phyloP scores from a whole-genome alignment of 2,113 vertebrate genomes.

The Vimba vimba region DNA sequence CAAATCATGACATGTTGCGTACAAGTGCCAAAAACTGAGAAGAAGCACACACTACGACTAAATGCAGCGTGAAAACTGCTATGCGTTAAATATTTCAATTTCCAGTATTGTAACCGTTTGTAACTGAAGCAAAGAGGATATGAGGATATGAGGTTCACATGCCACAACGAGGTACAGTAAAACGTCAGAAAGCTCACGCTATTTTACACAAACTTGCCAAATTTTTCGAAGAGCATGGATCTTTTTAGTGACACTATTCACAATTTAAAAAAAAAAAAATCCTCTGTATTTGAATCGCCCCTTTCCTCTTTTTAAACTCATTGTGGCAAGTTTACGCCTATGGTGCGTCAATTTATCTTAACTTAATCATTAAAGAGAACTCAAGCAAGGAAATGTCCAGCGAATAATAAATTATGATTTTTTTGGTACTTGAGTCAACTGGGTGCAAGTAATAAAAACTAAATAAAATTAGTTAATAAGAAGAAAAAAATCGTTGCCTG shows the following conservation, averaged over 20 bases:
- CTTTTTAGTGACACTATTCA: conserved; percentile 62
- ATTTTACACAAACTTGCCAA: conserved; percentile 70
- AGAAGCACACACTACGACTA: conserved; percentile 64
- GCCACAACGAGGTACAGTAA: conserved; percentile 63
- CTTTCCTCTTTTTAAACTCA: conserved; percentile 58
- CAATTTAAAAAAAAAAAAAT: conserved; percentile 25
- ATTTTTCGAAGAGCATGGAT: conserved; percentile 72
- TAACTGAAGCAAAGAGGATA: conserved; percentile 58
- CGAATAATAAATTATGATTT: not conserved
- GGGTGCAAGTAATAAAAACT: conserved; percentile 50
- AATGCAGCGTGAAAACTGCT: conserved; percentile 53
- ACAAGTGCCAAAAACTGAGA: conserved; percentile 63
- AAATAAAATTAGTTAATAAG: conserved; percentile 59
- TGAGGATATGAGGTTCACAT: conserved; percentile 58
- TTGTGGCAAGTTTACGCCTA: conserved; percentile 56
- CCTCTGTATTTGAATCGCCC: conserved; percentile 50
- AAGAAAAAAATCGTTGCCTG: conserved; percentile 69
- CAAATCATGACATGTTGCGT: conserved; percentile 68
- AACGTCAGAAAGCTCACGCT: conserved; percentile 67
- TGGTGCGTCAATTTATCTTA: conserved; percentile 47
- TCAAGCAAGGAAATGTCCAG: conserved; percentile 11
- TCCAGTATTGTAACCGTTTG: conserved; percentile 63
- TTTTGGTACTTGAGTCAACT: not conserved
- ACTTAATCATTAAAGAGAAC: conserved; percentile 9
- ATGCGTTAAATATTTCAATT: conserved; percentile 61